Conservation (phyloP, 2,888 invertebrate species). For the Rambutsinella grinnellia region DNA sequence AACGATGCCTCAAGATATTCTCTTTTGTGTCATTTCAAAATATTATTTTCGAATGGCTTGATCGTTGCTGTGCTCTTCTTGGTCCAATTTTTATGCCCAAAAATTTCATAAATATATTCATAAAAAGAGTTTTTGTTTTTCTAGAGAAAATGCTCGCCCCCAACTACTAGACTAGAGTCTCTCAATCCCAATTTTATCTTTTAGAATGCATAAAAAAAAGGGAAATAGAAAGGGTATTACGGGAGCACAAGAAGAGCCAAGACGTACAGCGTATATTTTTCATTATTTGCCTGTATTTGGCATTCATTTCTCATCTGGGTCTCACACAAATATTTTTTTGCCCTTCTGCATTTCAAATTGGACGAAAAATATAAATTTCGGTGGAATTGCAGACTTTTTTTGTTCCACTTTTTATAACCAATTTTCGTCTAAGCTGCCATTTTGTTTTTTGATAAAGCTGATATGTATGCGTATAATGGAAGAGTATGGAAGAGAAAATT, state of each 20-base stretch:
- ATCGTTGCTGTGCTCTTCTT: background rate
- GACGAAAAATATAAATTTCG: background rate
- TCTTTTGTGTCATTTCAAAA: background rate
- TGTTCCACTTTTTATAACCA: background rate
- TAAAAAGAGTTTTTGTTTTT: conserved; percentile 8
- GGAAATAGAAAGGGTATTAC: too few relatives aligned
- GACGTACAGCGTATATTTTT: too few relatives aligned
- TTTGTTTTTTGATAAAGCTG: background rate
- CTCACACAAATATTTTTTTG: background rate
- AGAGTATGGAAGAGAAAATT: background rate
- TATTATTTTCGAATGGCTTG: background rate
- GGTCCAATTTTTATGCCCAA: background rate
- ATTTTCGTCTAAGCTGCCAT: background rate
- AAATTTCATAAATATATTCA: conserved; percentile 18
- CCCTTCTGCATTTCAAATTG: background rate
- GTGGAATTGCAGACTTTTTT: background rate
- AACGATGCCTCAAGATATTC: background rate
- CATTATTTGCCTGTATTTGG: background rate
- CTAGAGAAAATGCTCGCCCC: background rate
- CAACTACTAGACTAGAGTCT: background rate
- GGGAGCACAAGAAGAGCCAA: too few relatives aligned
- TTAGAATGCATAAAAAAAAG: too few relatives aligned
- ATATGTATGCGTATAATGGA: background rate
- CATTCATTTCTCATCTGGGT: background rate
- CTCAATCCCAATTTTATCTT: background rate